Conservation (phyloP, 1,140 invertebrate genomes). For the Vanessa tameamea region DNA sequence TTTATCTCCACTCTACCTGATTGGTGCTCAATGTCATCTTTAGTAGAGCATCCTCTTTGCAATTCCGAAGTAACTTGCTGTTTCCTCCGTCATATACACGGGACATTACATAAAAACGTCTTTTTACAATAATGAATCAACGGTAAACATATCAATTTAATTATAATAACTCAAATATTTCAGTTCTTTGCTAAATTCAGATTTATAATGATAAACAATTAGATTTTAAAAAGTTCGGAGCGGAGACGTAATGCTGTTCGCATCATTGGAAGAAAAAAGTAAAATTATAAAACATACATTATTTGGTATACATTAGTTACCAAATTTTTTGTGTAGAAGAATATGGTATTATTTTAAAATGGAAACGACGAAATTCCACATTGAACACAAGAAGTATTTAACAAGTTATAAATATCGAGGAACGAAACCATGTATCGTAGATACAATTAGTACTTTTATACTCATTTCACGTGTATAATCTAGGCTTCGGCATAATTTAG, state of each 20-base stretch:
- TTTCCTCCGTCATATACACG: conserved; percentile 53
- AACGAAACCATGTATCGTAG: conserved; percentile 5
- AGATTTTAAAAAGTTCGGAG: too few relatives aligned
- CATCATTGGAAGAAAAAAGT: too few relatives aligned
- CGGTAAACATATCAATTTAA: too few relatives aligned
- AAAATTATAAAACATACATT: too few relatives aligned
- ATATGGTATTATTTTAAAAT: background rate
- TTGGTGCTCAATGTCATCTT: conserved; percentile 75
- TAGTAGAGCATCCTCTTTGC: conserved; percentile 66
- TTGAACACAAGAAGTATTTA: background rate
- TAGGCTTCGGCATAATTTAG: conserved; percentile 27
- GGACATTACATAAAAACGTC: conserved; percentile 13
- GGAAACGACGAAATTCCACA: background rate
- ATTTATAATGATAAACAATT: too few relatives aligned
- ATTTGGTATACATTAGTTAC: too few relatives aligned
- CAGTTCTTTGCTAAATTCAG: too few relatives aligned
- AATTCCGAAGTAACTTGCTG: conserved; percentile 70
- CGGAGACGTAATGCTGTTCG: too few relatives aligned
- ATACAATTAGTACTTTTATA: conserved; percentile 11
- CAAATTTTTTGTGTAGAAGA: too few relatives aligned
- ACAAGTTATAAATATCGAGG: conserved; percentile 11
- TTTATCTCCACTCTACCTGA: conserved; percentile 63
- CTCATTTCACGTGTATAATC: conserved; percentile 14
- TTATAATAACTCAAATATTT: too few relatives aligned
- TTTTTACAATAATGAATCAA: conserved; percentile 1